Base-by-base conservation (phyloP, 2,888 invertebrate species). In the Drosophila atroscutellata region DNA sequence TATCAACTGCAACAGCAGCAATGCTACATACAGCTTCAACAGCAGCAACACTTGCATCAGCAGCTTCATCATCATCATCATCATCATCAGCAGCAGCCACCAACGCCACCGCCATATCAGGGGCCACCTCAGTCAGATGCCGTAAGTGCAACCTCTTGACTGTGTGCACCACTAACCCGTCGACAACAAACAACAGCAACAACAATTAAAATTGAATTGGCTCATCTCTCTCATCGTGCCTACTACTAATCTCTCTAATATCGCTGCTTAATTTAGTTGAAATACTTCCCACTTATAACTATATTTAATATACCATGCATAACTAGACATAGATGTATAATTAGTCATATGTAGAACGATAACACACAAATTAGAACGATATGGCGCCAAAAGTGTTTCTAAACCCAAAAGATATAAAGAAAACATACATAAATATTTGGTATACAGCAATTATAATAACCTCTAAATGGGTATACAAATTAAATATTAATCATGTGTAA, bases 121-220 rank as follows among this genome's bases (percentile, higher is more conserved):
- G 87, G 84, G 59, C 87, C 90, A 64, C 84, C 91, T 56, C 79
- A 85, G 80, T 85, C 87, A 76, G 92, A 91, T 84, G 77, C 84
- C 75, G 86, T 90, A 83, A 90, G 81, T 79, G 84, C 81, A 58
- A 65, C 57, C 45, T 55, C 36, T n/a, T 39, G 52, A 50, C 28
- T 55, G 55, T 47, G 59, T 73, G 74, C 64, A 57, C 60, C 57
- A 81, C 90, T 86, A 90, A 91, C 72, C 68, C 51, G 54, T 55
- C 42, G 55, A 42, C 56, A 54, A 28, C 47, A 51, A 42, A n/a
- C 56, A 52, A 39, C 47, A 26, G 36, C 36, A 54, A 36, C 24
- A 54, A 36, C 15, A 24, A 26, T 24, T 45, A 2, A 45, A 45
- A 45, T 45, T 37, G 49, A 52, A 20, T 42, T 42, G 47, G 24